Conservation (phyloP, 2,113 vertebrate genomes). For the Himantopus leucocephalus region DNA sequence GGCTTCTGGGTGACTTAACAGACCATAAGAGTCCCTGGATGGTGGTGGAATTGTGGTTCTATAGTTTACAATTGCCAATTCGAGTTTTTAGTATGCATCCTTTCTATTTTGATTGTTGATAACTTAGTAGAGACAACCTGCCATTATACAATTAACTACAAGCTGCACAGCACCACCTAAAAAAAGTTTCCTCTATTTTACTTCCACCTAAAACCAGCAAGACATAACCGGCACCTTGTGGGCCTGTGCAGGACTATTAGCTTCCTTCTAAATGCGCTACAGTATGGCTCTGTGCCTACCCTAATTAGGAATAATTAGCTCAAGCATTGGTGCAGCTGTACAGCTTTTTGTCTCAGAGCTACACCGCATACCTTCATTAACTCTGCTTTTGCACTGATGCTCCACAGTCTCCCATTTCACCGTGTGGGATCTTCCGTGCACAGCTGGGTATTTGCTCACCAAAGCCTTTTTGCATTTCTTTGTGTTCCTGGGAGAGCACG, state of each 20-base stretch:
- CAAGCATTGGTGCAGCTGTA: background rate
- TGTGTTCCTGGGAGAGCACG: background rate
- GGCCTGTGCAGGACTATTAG: background rate
- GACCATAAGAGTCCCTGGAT: background rate
- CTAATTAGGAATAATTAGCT: constrained; percentile 27
- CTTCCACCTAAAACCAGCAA: background rate
- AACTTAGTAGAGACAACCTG: background rate
- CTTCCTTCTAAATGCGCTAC: rapidly evolving
- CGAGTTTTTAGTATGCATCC: background rate
- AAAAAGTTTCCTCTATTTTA: background rate
- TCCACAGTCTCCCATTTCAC: rapidly evolving
- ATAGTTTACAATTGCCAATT: background rate
- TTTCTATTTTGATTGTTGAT: background rate
- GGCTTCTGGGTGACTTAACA: background rate
- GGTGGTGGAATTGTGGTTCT: background rate
- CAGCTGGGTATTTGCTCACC: background rate
- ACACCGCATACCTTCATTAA: background rate
- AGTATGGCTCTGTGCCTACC: background rate
- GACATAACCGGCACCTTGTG: background rate
- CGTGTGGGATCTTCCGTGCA: background rate
- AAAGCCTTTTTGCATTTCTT: background rate
- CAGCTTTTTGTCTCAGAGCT: background rate
- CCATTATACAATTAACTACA: background rate
- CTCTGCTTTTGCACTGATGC: background rate
- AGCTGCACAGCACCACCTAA: background rate